Evolutionary conservation across 2,113 vertebrate species (phyloP), one percentile per base, ranked within the genome.

Genomic region (Colaptes auratus): DNA sequence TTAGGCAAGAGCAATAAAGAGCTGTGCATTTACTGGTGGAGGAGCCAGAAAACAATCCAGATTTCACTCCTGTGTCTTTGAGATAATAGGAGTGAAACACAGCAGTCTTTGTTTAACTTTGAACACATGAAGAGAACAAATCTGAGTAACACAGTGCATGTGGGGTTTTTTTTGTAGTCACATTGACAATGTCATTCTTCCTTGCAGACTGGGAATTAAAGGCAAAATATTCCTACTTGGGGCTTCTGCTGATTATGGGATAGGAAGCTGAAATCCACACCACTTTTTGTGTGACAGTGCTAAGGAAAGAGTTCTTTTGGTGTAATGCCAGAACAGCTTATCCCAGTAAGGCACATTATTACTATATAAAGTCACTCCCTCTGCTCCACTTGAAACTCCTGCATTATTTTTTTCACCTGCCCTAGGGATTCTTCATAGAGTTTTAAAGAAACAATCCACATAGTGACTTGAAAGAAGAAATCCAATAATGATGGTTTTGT

Each of bases 21-120:
- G 16, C 55, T 85, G 72, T 15, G 7, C 7, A 31, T 56, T 64
- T 63, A 7, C 20, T 95, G 66, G 23, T 71, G 58, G 44, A 89
- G 48, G 58, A 83, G 75, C 48, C 33, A 64, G 75, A 67, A 65
- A 81, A 89, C 56, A 91, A 83, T 91, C 69, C 89, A 77, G 64
- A 88, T 77, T 77, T 89, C 58, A 9, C 44, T 95, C 23, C 87
- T 92, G 89, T 71, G 91, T 77, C 93, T 93, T 88, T 91, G 79
- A 83, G 93, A 93, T 93, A 92, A 93, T 7, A 2, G 33, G 50
- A 88, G 12, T 28, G 73, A 86, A 92, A 91, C 1, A 3, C 35
- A 77, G 65, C 81, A 81, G 61, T 53, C 30, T 92, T 90, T 94
- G 76, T 74, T 95, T 87, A 93, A 75, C 64, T 89, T 91, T 66